Evolutionary conservation across 2,797 vertebrate genomes (phyloP).

Genomic region (Platyrinchus mystaceus): DNA sequence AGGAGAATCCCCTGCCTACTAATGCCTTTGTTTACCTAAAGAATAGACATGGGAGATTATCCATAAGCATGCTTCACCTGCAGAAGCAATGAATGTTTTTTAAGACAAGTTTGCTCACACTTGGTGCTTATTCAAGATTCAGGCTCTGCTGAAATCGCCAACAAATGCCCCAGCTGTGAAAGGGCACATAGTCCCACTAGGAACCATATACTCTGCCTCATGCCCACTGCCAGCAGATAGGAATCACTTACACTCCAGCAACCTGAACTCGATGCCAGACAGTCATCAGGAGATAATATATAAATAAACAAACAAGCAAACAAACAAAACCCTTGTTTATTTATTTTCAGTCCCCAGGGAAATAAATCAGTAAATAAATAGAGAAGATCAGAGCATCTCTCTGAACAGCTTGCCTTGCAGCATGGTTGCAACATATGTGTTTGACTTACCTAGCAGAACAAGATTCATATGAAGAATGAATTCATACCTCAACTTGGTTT

Average conservation of each 20-base stretch:
- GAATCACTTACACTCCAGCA: neutral
- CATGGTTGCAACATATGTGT: neutral
- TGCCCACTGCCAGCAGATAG: neutral
- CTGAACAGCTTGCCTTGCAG: neutral
- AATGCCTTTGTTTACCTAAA: neutral
- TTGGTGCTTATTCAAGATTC: neutral
- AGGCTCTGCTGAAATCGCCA: neutral
- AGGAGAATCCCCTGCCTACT: neutral
- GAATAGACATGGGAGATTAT: neutral
- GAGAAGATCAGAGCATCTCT: neutral
- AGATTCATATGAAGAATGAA: neutral
- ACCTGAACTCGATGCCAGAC: neutral
- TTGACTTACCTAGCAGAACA: neutral
- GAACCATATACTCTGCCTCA: neutral
- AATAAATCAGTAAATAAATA: neutral
- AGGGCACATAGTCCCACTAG: rapidly evolving
- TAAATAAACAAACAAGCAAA: no score
- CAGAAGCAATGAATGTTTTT: neutral
- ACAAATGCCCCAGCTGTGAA: neutral
- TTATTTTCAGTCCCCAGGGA: neutral
- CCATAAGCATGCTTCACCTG: neutral
- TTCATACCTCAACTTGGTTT: neutral
- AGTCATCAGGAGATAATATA: neutral
- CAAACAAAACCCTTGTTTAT: neutral
- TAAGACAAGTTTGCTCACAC: neutral